These are phyloP conservation scores for Siniperca undulata DNA, from an alignment of 2,797 vertebrate genomes.

Conservation along the genomic window DNA sequence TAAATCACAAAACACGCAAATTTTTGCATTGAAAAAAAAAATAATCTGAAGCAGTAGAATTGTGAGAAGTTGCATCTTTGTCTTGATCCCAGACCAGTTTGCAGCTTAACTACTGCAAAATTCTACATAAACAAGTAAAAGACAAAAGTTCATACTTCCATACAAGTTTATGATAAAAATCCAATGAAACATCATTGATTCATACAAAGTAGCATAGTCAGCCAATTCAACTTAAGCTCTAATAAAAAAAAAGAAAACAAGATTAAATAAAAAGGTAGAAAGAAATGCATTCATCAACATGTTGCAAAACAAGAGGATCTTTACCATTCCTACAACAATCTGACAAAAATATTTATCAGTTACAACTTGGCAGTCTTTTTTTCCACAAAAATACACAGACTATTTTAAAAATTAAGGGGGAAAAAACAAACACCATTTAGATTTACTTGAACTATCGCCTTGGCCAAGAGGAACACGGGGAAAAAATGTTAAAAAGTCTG, in stretches of 20 bases:
- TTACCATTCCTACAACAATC: conserved; percentile 72
- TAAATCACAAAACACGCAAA: too few relatives aligned
- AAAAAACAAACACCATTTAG: conserved; percentile 40
- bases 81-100: background rate
- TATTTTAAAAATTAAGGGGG: conserved; percentile 41
- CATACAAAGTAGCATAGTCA: conserved; percentile 82
- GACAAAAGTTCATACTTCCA: conserved; percentile 69
- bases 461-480: conserved; percentile 49
- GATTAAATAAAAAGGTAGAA: conserved; percentile 83
- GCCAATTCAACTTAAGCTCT: conserved; percentile 76
- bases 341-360: conserved; percentile 76
- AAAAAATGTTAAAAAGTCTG: conserved; percentile 53
- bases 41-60: background rate
- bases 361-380: conserved; percentile 80
- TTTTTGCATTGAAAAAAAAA: background rate
- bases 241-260: conserved; percentile 72
- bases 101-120: conserved; percentile 32
- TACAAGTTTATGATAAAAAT: conserved; percentile 88
- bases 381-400: conserved; percentile 77
- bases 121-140: conserved; percentile 35
- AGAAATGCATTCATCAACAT: conserved; percentile 69
- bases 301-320: conserved; percentile 70
- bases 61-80: background rate
- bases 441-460: conserved; percentile 44
- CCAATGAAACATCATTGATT: conserved; percentile 78